Evolutionary conservation across 2,888 invertebrate genomes (phyloP).

Genomic region (Taenaris catops): DNA sequence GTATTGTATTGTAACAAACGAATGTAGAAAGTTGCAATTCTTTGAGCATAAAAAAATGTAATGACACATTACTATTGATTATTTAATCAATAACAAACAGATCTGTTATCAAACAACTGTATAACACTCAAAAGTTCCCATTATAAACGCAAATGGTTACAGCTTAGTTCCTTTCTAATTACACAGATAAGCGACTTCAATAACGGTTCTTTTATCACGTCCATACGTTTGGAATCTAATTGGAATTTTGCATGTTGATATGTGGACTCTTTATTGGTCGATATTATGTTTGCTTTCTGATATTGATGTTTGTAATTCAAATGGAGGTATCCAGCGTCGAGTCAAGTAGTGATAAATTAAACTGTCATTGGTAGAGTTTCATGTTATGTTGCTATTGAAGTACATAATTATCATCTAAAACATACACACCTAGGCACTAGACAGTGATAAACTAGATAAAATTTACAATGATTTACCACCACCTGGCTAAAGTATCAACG

Average conservation of each 20-base stretch:
- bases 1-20: too few species aligned
- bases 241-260: conserved; percentile 78
- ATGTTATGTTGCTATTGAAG: conserved; percentile 21
- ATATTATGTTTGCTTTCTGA: conserved; percentile 74
- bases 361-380: conserved; percentile 31
- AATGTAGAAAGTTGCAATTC: too few species aligned
- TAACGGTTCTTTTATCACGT: conserved; percentile 76
- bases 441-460: conserved; percentile 6
- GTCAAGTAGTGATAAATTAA: conserved; percentile 38
- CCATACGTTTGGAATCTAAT: conserved; percentile 76
- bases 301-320: conserved; percentile 69
- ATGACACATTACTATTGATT: too few species aligned
- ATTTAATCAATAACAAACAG: conserved; percentile 18
- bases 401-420: conserved; percentile 10
- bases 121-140: conserved; percentile 63
- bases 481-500: conserved; percentile 21
- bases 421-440: conserved; percentile 2
- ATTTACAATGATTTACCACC: conserved; percentile 12
- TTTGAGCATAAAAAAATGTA: too few species aligned
- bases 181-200: conserved; percentile 74
- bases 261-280: conserved; percentile 73
- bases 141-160: conserved; percentile 71
- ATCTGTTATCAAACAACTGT: conserved; percentile 51
- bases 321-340: conserved; percentile 51
- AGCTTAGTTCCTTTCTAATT: conserved; percentile 77